Percentiles rank a stretch among this genome's conserved stretches.
phyloP scores from a whole-genome alignment of 2,797 vertebrate genomes.

The Bufotes viridis region DNA sequence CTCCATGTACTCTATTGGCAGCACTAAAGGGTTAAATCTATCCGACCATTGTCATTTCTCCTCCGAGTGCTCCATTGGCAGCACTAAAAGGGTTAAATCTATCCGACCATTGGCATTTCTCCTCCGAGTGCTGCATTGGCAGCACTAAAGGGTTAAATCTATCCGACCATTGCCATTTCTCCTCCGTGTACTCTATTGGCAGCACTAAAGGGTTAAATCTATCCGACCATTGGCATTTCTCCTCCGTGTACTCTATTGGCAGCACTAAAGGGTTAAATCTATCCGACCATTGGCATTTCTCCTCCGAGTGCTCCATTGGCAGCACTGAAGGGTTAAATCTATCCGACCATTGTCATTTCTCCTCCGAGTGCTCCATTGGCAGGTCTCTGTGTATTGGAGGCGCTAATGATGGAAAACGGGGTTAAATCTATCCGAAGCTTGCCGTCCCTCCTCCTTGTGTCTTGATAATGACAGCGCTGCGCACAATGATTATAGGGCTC shows the following conservation, averaged over 20 bases:
- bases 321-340: too few species aligned
- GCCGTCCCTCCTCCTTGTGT: constrained; percentile 17
- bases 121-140: too few species aligned
- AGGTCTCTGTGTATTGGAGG: not conserved
- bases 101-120: too few species aligned
- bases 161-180: not conserved
- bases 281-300: not conserved
- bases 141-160: not conserved
- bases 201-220: not conserved
- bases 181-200: too few species aligned
- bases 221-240: not conserved
- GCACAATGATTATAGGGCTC: constrained; percentile 48
- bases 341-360: too few species aligned
- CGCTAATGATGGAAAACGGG: not conserved
- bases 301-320: not conserved
- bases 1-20: too few species aligned
- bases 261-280: not conserved
- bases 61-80: not conserved
- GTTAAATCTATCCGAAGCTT: constrained; percentile 30
- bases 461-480: constrained; percentile 50
- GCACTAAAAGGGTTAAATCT: not conserved
- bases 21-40: not conserved
- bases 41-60: not conserved
- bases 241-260: not conserved
- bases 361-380: not conserved